phyloP scores from a whole-genome alignment of 2,888 invertebrate genomes.

The Cerceris rybyensis region DNA sequence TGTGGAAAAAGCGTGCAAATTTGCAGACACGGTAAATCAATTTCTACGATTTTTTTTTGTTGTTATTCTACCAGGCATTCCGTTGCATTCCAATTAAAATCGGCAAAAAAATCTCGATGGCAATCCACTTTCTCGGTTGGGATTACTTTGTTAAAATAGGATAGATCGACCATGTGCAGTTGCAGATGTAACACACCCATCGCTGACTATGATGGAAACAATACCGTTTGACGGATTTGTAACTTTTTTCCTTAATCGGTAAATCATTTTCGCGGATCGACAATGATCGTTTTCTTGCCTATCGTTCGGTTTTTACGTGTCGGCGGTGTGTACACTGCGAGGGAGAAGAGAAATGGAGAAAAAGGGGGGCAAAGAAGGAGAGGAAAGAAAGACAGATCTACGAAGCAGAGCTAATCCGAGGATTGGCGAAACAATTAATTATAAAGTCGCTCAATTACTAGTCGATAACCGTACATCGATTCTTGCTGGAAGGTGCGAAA shows the following conservation, averaged over 20 bases:
- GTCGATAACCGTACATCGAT: conserved; percentile 7
- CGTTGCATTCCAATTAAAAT: neutral
- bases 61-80: too few relatives aligned
- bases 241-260: conserved; percentile 36
- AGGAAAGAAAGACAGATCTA: conserved; percentile 17
- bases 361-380: too few relatives aligned
- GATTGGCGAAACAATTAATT: conserved; percentile 52
- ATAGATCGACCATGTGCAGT: neutral
- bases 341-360: neutral
- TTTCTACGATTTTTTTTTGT: too few relatives aligned
- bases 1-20: too few relatives aligned
- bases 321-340: neutral
- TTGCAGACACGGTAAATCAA: too few relatives aligned
- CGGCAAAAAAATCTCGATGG: neutral
- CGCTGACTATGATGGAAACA: neutral
- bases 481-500: neutral
- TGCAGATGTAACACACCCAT: too few relatives aligned
- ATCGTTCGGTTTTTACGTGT: conserved; percentile 40
- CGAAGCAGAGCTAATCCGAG: conserved; percentile 15
- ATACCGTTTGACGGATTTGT: conserved; percentile 16
- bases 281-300: conserved; percentile 65
- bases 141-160: neutral
- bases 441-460: conserved; percentile 31
- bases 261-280: conserved; percentile 68
- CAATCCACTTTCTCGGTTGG: neutral